Conservation (phyloP, 2,797 vertebrate species). For the Sebastes umbrosus region DNA sequence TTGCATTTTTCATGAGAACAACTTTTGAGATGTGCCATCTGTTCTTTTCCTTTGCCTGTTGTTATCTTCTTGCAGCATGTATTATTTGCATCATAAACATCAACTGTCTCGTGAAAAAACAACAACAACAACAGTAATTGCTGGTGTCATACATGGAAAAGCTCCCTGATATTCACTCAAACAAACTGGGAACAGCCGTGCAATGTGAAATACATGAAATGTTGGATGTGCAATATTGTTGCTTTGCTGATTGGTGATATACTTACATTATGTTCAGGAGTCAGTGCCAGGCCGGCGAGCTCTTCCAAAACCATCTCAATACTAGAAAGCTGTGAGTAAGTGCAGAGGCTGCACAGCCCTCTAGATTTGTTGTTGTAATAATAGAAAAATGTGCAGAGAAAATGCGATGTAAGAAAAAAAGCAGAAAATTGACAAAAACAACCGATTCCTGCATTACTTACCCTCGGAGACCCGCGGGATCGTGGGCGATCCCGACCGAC, state of each 20-base stretch:
- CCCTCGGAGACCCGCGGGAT: too few relatives aligned
- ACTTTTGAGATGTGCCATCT: constrained; percentile 21
- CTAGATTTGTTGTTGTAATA: background rate
- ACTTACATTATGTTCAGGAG: constrained; percentile 18
- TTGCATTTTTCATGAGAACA: constrained; percentile 34
- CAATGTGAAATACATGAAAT: constrained; percentile 13
- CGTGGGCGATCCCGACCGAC: too few relatives aligned
- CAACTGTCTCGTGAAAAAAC: background rate
- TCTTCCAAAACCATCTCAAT: constrained; percentile 4
- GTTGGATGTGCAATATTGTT: background rate
- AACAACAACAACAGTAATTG: background rate
- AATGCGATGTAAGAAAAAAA: background rate
- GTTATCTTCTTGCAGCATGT: background rate
- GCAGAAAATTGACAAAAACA: background rate
- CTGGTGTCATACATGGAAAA: background rate
- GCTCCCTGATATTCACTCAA: background rate
- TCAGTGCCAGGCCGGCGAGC: constrained; percentile 3
- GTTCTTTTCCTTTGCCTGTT: constrained; percentile 4
- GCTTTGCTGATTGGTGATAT: constrained; percentile 1
- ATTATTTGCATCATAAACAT: constrained; percentile 20
- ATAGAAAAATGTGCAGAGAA: constrained; percentile 2
- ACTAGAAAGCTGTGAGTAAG: background rate
- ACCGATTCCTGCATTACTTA: background rate
- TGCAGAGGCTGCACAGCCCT: background rate
- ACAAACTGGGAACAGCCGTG: background rate